phyloP scores from a whole-genome alignment of 2,888 invertebrate species.

The Sinopyrophorus schimmeli region DNA sequence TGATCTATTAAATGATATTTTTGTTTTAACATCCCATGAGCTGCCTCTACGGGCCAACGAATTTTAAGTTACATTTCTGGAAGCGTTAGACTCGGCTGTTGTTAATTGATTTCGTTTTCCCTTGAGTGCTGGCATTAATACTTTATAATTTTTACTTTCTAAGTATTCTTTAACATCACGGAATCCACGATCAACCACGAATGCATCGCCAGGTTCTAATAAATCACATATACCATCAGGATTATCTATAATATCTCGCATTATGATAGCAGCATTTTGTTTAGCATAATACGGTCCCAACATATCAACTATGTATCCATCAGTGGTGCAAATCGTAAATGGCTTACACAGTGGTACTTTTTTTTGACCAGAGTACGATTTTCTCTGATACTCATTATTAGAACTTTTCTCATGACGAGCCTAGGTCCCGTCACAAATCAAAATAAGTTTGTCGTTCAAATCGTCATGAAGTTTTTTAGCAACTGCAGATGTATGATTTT shows the following conservation, averaged over 20 bases:
- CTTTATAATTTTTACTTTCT: constrained; percentile 28
- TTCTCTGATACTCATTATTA: constrained; percentile 33
- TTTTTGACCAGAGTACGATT: constrained; percentile 32
- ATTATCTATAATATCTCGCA: constrained; percentile 15
- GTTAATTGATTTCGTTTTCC: constrained; percentile 32
- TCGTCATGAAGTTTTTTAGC: no score
- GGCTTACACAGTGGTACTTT: constrained; percentile 33
- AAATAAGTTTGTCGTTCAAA: constrained; percentile 10
- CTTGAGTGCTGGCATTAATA: constrained; percentile 37
- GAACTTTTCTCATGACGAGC: constrained; percentile 33
- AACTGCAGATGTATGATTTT: constrained; percentile 1
- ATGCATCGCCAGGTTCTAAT: constrained; percentile 33
- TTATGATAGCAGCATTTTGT: constrained; percentile 34
- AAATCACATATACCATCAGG: constrained; percentile 18
- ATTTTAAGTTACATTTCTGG: constrained; percentile 29
- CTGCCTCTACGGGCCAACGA: constrained; percentile 35
- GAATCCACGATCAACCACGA: constrained; percentile 34
- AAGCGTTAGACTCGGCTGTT: constrained; percentile 32
- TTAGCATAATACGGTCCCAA: constrained; percentile 31
- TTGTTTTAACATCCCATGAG: constrained; percentile 35
- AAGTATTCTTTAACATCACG: constrained; percentile 17
- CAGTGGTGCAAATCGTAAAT: constrained; percentile 34
- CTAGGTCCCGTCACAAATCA: constrained; percentile 35
- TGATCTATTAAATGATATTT: constrained; percentile 36
- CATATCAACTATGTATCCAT: constrained; percentile 33